These are phyloP conservation scores for Poeciliopsis prolifica DNA, from an alignment of 2,113 vertebrate species.

Conservation along the genomic window DNA sequence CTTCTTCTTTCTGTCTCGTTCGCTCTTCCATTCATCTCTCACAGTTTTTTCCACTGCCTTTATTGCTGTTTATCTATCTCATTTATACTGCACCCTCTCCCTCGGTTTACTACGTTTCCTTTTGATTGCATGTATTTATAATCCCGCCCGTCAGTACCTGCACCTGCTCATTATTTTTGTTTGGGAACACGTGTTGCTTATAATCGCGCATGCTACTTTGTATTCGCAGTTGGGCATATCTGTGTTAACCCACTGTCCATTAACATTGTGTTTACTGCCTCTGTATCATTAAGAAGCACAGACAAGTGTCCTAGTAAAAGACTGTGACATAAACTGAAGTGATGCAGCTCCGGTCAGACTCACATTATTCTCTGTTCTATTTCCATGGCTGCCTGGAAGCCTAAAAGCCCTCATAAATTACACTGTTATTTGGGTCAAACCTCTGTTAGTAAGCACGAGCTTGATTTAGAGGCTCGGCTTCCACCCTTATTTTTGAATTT, in stretches of 20 bases:
- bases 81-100: conserved; percentile 11
- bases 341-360: conserved; percentile 62
- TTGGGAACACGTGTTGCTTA: conserved; percentile 16
- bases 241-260: conserved; percentile 55
- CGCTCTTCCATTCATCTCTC: conserved; percentile 26
- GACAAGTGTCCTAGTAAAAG: conserved; percentile 71
- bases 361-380: conserved; percentile 75
- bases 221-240: conserved; percentile 36
- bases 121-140: conserved; percentile 31
- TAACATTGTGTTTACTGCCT: conserved; percentile 69
- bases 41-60: conserved; percentile 11
- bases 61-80: conserved; percentile 16
- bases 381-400: conserved; percentile 66
- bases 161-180: conserved; percentile 39
- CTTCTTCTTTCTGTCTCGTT: conserved; percentile 29
- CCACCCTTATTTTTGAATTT: conserved; percentile 25
- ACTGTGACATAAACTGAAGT: conserved; percentile 71
- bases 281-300: conserved; percentile 65
- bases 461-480: conserved; percentile 67
- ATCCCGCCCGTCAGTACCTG: conserved; percentile 9
- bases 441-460: conserved; percentile 69
- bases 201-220: conserved; percentile 20
- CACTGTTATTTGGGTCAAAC: conserved; percentile 78
- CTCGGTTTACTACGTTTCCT: conserved; percentile 5
- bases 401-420: conserved; percentile 80